A percentile compares a stretch with the other conserved stretches of the same genome.
Evolutionary conservation across 2,113 vertebrate species (phyloP).

Genomic region (Hemiscyllium ocellatum): DNA sequence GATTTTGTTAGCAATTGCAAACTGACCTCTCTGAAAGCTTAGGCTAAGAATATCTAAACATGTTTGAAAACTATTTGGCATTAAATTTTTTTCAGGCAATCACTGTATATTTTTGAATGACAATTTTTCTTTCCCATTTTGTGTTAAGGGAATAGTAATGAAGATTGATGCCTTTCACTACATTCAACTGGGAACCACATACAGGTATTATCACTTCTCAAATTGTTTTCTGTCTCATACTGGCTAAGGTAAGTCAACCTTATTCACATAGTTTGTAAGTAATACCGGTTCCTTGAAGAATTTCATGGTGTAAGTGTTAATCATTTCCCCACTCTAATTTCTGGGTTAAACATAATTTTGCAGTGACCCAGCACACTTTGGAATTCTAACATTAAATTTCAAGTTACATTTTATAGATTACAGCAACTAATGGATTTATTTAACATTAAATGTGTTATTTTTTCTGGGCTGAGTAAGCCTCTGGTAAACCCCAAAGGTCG

Average conservation of each 20-base stretch:
- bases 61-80: not conserved
- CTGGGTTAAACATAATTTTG: not conserved
- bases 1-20: not conserved
- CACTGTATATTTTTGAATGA: not conserved
- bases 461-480: not conserved
- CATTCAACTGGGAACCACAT: conserved; percentile 27
- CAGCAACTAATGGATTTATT: not conserved
- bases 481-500: not conserved
- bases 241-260: not conserved
- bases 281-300: not conserved
- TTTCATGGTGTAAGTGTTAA: not conserved
- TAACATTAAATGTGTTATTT: not conserved
- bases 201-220: not conserved
- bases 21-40: not conserved
- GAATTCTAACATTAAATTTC: not conserved
- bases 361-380: not conserved
- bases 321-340: not conserved
- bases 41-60: not conserved
- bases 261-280: not conserved
- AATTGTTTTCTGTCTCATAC: not conserved
- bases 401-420: not conserved
- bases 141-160: conserved; percentile 1
- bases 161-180: conserved; percentile 33
- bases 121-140: not conserved
- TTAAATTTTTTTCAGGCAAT: not conserved